These are phyloP conservation scores for Nephrotoma appendiculata DNA, from an alignment of 2,888 invertebrate genomes.

Conservation along the genomic window DNA sequence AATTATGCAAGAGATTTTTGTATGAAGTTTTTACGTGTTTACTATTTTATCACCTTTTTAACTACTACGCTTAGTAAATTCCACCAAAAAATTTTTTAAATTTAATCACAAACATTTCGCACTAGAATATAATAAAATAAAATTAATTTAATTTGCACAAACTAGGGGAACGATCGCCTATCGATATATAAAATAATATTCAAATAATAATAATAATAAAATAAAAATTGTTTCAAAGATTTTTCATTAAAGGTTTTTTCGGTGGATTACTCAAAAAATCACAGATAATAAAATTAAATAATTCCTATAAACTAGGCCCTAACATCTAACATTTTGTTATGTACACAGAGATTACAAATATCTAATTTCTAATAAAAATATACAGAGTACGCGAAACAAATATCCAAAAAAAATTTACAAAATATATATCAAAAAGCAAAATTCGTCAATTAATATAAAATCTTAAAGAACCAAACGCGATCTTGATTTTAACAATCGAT, in stretches of 20 bases:
- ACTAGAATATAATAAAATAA: background rate
- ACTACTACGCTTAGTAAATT: background rate
- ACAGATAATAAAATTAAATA: background rate
- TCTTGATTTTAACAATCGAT: conserved; percentile 28
- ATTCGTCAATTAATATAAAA: background rate
- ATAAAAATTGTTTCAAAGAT: background rate
- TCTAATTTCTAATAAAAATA: background rate
- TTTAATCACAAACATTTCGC: background rate
- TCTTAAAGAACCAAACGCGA: conserved; percentile 29
- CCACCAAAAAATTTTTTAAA: background rate
- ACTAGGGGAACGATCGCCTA: background rate
- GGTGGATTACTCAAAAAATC: background rate
- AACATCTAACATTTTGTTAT: background rate
- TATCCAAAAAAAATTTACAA: background rate
- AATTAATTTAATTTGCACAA: background rate
- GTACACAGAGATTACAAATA: background rate
- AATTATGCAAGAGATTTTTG: background rate
- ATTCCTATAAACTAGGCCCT: background rate
- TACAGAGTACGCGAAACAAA: background rate
- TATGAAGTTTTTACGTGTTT: background rate
- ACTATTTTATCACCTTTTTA: background rate
- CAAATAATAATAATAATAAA: background rate
- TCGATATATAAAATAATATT: background rate
- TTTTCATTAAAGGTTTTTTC: background rate
- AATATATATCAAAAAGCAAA: background rate